Base-by-base conservation (phyloP, 2,113 vertebrate genomes). In the Sitta europaea region DNA sequence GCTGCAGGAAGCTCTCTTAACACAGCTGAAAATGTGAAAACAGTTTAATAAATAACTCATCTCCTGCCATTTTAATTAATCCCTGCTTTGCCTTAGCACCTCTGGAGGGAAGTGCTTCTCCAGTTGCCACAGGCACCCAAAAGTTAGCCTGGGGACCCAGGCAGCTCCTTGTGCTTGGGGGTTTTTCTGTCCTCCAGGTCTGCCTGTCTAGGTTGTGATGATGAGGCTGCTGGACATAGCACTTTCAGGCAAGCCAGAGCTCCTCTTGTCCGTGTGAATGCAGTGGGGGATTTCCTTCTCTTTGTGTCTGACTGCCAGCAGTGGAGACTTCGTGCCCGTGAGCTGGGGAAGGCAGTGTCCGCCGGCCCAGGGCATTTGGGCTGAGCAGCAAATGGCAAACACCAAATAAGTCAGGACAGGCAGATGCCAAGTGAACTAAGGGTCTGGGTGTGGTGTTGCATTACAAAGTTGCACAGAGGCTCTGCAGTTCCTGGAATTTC, bases 1-100 rank as follows among this genome's bases (percentile, higher is more conserved):
- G 96, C 94, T 90, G 82, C 85, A 61, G 92, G 82, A 92, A 96
- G 75, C 86, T 83, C 68, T 92, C 63, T 84, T 84, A 88, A 71
- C 51, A 28, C 1, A 6, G 75, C 83, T 93, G 42, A 92, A 96
- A 88, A 90, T 72, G 68, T 88, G 85, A 96, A 93, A 96, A 58
- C 59, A 90, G 55, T 59, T 83, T 80, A 92, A 93, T 92, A 94
- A 95, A 51, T 88, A 88, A 93, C 86, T 92, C 9, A 50, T 72
- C 68, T 92, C 59, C 31, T 82, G 63, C 43, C 24, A 21, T 94
- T 94, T 83, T 86, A 88, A 72, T 96, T 61, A 90, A 90, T 84
- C 33, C 11, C 43, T 90, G 36, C 42, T 88, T 86, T 96, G 50
- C 50, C 29, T 29, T 75, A 28, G 33, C 47, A 70, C 59, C 51